Evolutionary conservation across 2,888 invertebrate species (phyloP), one percentile per base, ranked within the genome.

Genomic region (Lasioglossum villosulum): DNA sequence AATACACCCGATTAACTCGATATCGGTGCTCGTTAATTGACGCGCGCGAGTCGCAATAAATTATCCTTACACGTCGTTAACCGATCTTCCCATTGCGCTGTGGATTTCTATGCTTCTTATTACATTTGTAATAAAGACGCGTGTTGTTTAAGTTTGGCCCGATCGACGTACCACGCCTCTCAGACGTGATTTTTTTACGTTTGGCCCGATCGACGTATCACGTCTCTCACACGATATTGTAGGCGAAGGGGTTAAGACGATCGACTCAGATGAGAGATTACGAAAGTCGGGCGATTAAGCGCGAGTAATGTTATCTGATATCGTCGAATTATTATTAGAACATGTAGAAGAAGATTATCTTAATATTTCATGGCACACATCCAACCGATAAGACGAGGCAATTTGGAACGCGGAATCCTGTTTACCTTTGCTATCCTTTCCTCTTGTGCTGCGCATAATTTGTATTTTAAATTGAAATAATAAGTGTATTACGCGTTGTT

Each of bases 361-460:
- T 34, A 66, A 82, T 83, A 78, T 71, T 81, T 52, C 52, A 56
- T 63, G 89, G 81, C 88, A 71, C 68, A 63, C 70, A 39, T 86
- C 87, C 89, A 89, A 84, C 75, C 71, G 83, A 87, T 87, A 87
- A 87, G 77, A 16, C 78, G 71, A 74, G 83, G 86, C 87, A 83
- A 83, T 87, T 87, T 86, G 80, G 87, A 83, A 79, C 78, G 81
- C 76, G n/a, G 70, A 77, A 75, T 81, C 81, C 83, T 59, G 30
- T 52, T 45, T 70, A 71, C 27, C 68, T 70, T 70, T 52, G 45
- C 71, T 86, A 77, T 34, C 76, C 72, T 27, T 39, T 63, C 76
- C 30, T 37, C 75, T 42, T 30, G 30, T n/a, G 23, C 71, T 27
- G 45, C 73, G 12, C 63, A 82, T 77, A 75, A 66, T 80, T 37